Evolutionary conservation across 2,888 invertebrate genomes (phyloP).

Genomic region (Maniola hyperantus): DNA sequence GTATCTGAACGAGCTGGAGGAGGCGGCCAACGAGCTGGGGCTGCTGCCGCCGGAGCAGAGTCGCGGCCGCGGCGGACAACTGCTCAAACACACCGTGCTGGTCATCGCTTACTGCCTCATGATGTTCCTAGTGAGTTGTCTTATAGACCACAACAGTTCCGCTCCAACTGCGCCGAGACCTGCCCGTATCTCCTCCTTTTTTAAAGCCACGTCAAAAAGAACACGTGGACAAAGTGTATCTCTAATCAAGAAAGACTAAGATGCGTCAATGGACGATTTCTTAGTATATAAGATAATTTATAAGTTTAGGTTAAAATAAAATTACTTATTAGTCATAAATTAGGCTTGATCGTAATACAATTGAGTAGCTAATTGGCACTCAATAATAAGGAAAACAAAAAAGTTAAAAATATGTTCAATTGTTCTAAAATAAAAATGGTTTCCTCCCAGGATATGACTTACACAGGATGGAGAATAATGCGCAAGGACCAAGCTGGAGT

Average conservation of each 20-base stretch:
- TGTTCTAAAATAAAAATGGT: background rate
- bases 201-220: too few relatives aligned
- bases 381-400: too few relatives aligned
- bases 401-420: background rate
- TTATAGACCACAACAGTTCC: conserved; percentile 45
- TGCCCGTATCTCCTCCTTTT: conserved; percentile 70
- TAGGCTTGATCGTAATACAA: too few relatives aligned
- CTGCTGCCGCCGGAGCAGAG: conserved; percentile 68
- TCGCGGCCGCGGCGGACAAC: conserved; percentile 83
- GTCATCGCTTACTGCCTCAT: conserved; percentile 90
- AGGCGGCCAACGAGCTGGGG: conserved; percentile 65
- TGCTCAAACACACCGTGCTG: conserved; percentile 91
- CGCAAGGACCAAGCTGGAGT: conserved; percentile 93
- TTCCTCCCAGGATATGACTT: conserved; percentile 87
- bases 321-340: too few relatives aligned
- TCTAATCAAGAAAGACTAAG: too few relatives aligned
- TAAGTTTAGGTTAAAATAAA: too few relatives aligned
- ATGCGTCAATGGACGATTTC: too few relatives aligned
- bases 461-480: conserved; percentile 91
- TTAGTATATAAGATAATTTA: too few relatives aligned
- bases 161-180: conserved; percentile 49
- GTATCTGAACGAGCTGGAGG: conserved; percentile 64
- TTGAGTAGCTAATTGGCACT: too few relatives aligned
- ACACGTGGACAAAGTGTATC: too few relatives aligned
- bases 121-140: conserved; percentile 91